Percentiles rank a stretch among this genome's conserved stretches.
phyloP scores from a whole-genome alignment of 2,113 vertebrate species.

The Myanophis thanlyinensis region DNA sequence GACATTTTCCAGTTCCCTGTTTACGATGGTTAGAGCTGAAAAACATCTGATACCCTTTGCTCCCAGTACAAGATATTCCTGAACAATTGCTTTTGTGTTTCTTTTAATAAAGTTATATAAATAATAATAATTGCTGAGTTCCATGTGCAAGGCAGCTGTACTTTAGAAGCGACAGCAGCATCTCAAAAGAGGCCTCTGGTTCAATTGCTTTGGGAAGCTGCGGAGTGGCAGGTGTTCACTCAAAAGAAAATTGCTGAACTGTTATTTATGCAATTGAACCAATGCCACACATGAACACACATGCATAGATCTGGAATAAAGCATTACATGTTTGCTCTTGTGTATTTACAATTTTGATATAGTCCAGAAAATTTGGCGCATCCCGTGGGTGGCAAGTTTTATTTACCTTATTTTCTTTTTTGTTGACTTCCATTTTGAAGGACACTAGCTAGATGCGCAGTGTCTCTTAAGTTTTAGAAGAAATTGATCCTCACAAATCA shows the following conservation, averaged over 20 bases:
- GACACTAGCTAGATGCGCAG: too few relatives aligned
- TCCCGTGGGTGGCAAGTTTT: background rate
- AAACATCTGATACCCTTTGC: background rate
- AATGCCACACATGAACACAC: background rate
- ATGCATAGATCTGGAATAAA: constrained; percentile 3
- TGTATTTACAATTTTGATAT: background rate
- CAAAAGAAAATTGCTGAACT: background rate
- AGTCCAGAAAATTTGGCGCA: constrained; percentile 8
- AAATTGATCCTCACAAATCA: background rate
- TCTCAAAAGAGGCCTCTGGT: background rate
- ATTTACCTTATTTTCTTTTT: background rate
- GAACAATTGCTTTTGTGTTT: background rate
- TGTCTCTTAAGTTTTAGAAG: background rate
- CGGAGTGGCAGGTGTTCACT: background rate
- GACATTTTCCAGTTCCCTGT: background rate
- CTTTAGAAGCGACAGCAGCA: accelerated
- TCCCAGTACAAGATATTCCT: background rate
- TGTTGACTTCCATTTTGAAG: background rate
- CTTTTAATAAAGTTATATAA: background rate
- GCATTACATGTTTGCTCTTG: constrained; percentile 22
- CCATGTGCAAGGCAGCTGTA: background rate
- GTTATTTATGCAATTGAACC: constrained; percentile 41
- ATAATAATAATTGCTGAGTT: background rate
- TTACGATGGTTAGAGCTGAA: background rate
- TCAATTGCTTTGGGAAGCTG: constrained; percentile 10